These are phyloP conservation scores for Osmerus mordax DNA, from an alignment of 2,113 vertebrate species.

Conservation along the genomic window DNA sequence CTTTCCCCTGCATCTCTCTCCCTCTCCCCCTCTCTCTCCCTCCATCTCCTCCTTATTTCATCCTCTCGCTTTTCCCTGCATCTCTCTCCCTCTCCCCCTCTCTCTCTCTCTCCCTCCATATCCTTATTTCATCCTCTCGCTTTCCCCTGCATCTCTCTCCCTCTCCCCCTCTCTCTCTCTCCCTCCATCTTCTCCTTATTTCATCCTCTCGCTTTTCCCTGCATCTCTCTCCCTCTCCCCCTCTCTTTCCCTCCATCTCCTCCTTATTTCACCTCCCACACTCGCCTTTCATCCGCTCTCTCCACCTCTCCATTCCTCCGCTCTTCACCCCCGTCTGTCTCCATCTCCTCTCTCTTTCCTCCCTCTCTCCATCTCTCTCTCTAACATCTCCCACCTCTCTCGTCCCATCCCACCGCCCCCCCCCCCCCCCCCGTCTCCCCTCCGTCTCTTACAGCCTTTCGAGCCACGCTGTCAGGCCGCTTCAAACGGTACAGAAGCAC, in stretches of 20 bases:
- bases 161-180: too few species aligned
- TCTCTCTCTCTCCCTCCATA: too few species aligned
- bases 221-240: too few species aligned
- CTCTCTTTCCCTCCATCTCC: not conserved
- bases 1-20: too few species aligned
- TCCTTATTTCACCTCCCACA: conserved; percentile 8
- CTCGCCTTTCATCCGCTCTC: conserved; percentile 36
- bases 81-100: too few species aligned
- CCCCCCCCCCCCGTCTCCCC: not conserved
- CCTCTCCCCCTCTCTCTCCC: too few species aligned
- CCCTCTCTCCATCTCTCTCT: conserved; percentile 1
- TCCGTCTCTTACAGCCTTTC: not conserved
- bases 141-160: too few species aligned
- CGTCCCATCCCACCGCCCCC: conserved; percentile 32
- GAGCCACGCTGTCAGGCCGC: conserved; percentile 30
- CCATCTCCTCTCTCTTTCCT: conserved; percentile 51
- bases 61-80: too few species aligned
- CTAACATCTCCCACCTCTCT: not conserved
- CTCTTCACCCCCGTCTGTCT: not conserved
- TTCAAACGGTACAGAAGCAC: conserved; percentile 33
- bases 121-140: not conserved
- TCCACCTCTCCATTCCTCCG: not conserved
- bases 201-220: too few species aligned
- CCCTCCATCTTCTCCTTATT: too few species aligned
- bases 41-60: too few species aligned